phyloP scores from a whole-genome alignment of 2,888 invertebrate genomes.

The Coremacera marginata region DNA sequence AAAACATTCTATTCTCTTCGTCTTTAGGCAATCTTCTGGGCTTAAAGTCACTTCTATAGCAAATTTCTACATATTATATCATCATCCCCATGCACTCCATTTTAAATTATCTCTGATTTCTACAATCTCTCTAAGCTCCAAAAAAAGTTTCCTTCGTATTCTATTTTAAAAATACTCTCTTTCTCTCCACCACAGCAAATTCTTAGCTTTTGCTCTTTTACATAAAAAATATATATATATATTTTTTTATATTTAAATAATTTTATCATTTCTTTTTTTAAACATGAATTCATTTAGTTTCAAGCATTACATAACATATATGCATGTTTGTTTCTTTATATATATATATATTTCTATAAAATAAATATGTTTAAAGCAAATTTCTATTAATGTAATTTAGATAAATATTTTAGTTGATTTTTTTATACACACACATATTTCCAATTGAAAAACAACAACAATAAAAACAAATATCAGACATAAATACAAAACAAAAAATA shows the following conservation, averaged over 20 bases:
- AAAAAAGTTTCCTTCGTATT: constrained; percentile 38
- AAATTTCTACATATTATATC: too few relatives aligned
- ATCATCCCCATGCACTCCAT: too few relatives aligned
- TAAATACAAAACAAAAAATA: constrained; percentile 17
- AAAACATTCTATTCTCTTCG: too few relatives aligned
- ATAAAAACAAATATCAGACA: constrained; percentile 40
- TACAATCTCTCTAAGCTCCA: too few relatives aligned
- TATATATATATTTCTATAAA: constrained; percentile 23
- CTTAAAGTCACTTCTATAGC: too few relatives aligned
- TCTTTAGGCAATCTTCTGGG: too few relatives aligned
- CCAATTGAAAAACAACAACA: constrained; percentile 47
- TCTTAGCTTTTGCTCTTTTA: constrained; percentile 13
- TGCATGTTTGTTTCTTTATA: not conserved
- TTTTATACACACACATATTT: constrained; percentile 52
- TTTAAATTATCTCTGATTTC: too few relatives aligned
- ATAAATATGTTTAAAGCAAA: constrained; percentile 37
- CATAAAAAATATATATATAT: constrained; percentile 28
- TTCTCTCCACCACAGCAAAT: constrained; percentile 11
- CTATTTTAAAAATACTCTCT: not conserved
- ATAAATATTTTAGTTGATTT: constrained; percentile 69
- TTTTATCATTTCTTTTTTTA: constrained; percentile 37
- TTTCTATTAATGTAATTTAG: constrained; percentile 66
- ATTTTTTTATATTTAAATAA: constrained; percentile 35
- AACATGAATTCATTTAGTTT: constrained; percentile 34
- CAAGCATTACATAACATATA: not conserved